A percentile compares a stretch with the other conserved stretches of the same genome.
Evolutionary conservation across 2,888 invertebrate genomes (phyloP).

Genomic region (Ectobius pallidus): DNA sequence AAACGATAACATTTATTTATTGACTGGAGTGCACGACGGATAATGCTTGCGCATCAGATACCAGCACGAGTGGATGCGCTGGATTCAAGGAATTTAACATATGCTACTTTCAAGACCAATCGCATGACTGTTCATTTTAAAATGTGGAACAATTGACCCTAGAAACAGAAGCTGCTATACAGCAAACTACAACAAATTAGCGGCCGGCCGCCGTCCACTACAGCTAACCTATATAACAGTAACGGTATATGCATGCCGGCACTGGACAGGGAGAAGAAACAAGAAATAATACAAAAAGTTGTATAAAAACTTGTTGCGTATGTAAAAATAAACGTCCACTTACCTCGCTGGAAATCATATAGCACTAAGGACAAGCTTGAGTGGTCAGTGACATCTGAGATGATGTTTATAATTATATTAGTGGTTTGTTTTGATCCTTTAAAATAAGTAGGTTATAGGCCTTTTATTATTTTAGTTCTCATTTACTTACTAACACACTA

Average conservation of each 20-base stretch:
- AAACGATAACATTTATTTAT: too few species aligned
- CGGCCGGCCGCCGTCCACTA: neutral
- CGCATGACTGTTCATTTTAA: slow-evolving; percentile 13
- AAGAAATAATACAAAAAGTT: neutral
- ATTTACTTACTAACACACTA: neutral
- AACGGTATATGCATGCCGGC: slow-evolving; percentile 2
- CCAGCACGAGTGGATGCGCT: too few species aligned
- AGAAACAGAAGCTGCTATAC: slow-evolving; percentile 12
- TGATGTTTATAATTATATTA: too few species aligned
- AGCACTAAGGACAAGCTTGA: neutral
- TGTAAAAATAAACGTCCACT: neutral
- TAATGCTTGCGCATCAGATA: too few species aligned
- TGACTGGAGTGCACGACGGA: too few species aligned
- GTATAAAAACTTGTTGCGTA: neutral
- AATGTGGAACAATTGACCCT: slow-evolving; percentile 3
- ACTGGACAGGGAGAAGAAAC: neutral
- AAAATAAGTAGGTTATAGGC: neutral
- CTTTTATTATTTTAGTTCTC: neutral
- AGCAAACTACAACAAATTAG: neutral
- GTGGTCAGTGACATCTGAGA: neutral
- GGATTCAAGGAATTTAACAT: too few species aligned
- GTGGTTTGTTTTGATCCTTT: too few species aligned
- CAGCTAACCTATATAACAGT: slow-evolving; percentile 12
- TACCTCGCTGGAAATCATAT: neutral
- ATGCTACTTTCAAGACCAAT: neutral